Conservation (phyloP, 1,140 invertebrate genomes). For the Drosophila jambulina region DNA sequence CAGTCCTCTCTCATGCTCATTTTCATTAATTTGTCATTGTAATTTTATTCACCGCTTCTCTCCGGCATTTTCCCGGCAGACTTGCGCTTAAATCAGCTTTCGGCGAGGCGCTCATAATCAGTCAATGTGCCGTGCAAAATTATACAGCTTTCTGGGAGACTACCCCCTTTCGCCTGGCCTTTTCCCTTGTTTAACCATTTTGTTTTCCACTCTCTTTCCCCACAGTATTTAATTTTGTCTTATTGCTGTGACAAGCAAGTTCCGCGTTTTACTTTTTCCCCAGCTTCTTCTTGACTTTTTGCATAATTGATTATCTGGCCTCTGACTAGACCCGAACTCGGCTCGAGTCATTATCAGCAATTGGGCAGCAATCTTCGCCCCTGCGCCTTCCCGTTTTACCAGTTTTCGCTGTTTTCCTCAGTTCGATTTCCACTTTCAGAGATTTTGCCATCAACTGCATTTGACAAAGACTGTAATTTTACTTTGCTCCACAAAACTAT, state of each 20-base stretch:
- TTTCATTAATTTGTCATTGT: slow-evolving; percentile 72
- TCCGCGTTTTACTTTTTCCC: slow-evolving; percentile 42
- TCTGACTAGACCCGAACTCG: slow-evolving; percentile 16
- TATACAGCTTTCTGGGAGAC: slow-evolving; percentile 44
- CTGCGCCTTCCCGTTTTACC: slow-evolving; percentile 13
- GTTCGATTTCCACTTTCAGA: slow-evolving; percentile 60
- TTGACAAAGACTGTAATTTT: slow-evolving; percentile 75
- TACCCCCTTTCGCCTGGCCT: slow-evolving; percentile 4
- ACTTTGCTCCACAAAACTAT: slow-evolving; percentile 45
- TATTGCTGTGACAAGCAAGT: slow-evolving; percentile 67
- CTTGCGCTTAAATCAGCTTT: slow-evolving; percentile 57
- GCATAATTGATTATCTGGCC: slow-evolving; percentile 76
- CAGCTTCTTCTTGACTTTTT: slow-evolving; percentile 40
- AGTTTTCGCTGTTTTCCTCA: slow-evolving; percentile 23
- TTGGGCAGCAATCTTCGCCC: slow-evolving; percentile 17
- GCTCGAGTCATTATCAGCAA: slow-evolving; percentile 18
- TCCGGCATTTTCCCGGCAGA: slow-evolving; percentile 2
- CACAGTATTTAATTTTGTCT: slow-evolving; percentile 60
- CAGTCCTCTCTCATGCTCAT: slow-evolving; percentile 23
- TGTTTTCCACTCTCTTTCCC: slow-evolving; percentile 4
- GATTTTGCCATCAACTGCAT: slow-evolving; percentile 61
- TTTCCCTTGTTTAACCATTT: not conserved
- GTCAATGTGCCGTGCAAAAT: slow-evolving; percentile 73
- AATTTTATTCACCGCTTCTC: slow-evolving; percentile 54
- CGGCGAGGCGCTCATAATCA: slow-evolving; percentile 66